Evolutionary conservation across 1,140 invertebrate species (phyloP), one percentile per base, ranked within the genome.

Genomic region (Pseudomyrmex gracilis): DNA sequence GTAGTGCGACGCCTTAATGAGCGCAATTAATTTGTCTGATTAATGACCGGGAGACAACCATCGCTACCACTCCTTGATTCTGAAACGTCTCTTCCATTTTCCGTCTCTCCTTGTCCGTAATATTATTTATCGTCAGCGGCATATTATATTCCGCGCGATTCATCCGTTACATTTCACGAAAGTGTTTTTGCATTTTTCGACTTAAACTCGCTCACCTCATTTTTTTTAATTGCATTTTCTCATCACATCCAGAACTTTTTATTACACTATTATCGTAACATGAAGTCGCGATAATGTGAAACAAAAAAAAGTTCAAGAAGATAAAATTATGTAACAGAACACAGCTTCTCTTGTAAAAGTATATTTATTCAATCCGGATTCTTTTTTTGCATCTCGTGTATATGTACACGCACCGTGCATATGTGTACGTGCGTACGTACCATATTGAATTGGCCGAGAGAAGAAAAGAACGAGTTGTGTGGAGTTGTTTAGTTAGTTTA

Each of bases 401-500:
- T 34, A 34, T n/a, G n/a, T n/a, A n/a, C n/a, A n/a, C n/a, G n/a
- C 34, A 34, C 34, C 34, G 5, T 34, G 34, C 7, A 34, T 34
- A 34, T 0, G 34, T 34, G 7, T 34, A 5, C 34, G 34, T 34
- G 34, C 61, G 24, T 17, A 13, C 53, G 67, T 43, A 77, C 34
- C 24, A 66, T 53, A 66, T 66, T n/a, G 61, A 7, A 12, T 49
- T 12, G 34, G 34, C 43, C 9, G 15, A n/a, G 5, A 17, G 22
- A 13, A 47, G 5, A 2, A 15, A 60, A 34, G 47, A 10, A 53
- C 3, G 64, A 47, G 22, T 34, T 34, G 34, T 34, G 34, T 76
- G 49, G 61, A 74, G 67, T 88, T 90, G 85, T 90, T 90, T 90
- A 90, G 87, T 89, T n/a, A n/a, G n/a, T n/a, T n/a, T 76, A 80